Conservation (phyloP, 2,113 vertebrate species). For the Sarotherodon lohbergeri region DNA sequence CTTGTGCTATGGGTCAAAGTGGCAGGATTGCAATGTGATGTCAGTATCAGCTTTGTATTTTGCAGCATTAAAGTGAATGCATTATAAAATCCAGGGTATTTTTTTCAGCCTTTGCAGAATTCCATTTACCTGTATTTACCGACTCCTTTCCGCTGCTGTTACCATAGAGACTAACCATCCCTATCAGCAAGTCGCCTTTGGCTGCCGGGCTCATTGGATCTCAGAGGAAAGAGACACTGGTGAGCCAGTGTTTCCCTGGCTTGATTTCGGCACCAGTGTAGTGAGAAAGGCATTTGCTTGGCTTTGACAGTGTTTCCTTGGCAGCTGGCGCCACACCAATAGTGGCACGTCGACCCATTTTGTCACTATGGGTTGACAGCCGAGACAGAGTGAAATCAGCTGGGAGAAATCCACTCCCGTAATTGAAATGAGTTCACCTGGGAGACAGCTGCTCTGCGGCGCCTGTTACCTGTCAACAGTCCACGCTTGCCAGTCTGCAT, state of each 20-base stretch:
- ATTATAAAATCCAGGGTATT: conserved; percentile 32
- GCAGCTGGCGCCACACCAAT: conserved; percentile 34
- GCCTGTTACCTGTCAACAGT: conserved; percentile 49
- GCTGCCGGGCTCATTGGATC: conserved; percentile 63
- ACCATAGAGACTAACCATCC: conserved; percentile 78
- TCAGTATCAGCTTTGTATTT: neutral
- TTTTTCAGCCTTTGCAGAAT: conserved; percentile 54
- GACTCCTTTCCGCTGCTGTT: conserved; percentile 60
- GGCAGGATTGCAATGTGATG: neutral
- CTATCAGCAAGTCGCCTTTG: conserved; percentile 65
- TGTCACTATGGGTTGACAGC: conserved; percentile 52
- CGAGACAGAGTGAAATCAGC: conserved; percentile 60
- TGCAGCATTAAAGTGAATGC: neutral
- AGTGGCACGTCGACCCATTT: conserved; percentile 30
- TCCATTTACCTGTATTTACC: conserved; percentile 72
- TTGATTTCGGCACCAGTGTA: conserved; percentile 28
- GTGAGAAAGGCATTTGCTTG: conserved; percentile 46
- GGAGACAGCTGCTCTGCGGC: conserved; percentile 49
- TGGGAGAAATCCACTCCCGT: conserved; percentile 47
- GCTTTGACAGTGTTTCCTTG: conserved; percentile 49
- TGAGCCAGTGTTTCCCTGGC: conserved; percentile 62
- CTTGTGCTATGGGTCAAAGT: neutral
- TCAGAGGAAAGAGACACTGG: conserved; percentile 54
- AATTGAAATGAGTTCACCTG: conserved; percentile 73
- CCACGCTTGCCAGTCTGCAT: neutral